Percentiles rank a stretch among this genome's conserved stretches.
Evolutionary conservation across 1,140 invertebrate genomes (phyloP).

Genomic region (Tetramorium parvispinum): DNA sequence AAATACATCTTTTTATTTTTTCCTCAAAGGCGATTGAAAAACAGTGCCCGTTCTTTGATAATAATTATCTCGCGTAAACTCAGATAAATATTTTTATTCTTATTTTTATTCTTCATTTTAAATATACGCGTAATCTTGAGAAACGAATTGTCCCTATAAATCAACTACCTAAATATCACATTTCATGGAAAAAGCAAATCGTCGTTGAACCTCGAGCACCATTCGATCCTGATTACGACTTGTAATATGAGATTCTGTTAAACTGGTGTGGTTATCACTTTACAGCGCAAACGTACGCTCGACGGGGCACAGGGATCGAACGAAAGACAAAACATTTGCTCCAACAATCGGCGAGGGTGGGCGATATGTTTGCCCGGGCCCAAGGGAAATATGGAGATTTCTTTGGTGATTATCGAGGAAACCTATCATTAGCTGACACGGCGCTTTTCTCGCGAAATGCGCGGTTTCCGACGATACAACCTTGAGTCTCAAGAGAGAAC

Average conservation of each 20-base stretch:
- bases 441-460: conserved; percentile 34
- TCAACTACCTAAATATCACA: conserved; percentile 26
- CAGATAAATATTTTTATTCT: neutral
- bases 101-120: neutral
- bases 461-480: neutral
- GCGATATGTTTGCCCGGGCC: conserved; percentile 11
- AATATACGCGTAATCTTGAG: neutral
- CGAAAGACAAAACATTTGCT: conserved; percentile 45
- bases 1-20: neutral
- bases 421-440: conserved; percentile 10
- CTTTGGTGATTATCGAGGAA: neutral
- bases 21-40: neutral
- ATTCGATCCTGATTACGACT: conserved; percentile 32
- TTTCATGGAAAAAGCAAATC: conserved; percentile 33
- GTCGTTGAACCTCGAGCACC: neutral
- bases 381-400: conserved; percentile 32
- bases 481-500: conserved; percentile 6
- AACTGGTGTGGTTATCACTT: conserved; percentile 50
- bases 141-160: neutral
- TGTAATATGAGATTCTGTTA: conserved; percentile 35
- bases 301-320: neutral
- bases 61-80: neutral
- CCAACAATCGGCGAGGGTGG: neutral
- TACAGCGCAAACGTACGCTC: neutral
- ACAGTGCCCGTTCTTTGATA: neutral